Evolutionary conservation across 2,797 vertebrate genomes (phyloP).

Genomic region (Hylomyscus alleni): DNA sequence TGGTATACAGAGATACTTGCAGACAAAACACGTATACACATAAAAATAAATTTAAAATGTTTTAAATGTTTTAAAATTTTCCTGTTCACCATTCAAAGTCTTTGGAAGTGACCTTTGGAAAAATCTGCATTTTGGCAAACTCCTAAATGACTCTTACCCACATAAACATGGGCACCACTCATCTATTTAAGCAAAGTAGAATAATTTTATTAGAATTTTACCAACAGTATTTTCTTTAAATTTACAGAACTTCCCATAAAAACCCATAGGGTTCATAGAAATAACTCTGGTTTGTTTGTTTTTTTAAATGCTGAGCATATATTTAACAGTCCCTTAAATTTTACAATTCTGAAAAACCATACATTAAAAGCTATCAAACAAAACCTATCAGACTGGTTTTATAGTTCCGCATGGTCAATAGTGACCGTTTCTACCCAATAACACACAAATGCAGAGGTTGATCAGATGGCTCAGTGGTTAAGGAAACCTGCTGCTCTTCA

Average conservation of each 20-base stretch:
- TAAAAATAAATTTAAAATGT: neutral
- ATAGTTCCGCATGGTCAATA: neutral
- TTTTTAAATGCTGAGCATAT: constrained; percentile 16
- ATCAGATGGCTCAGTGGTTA: neutral
- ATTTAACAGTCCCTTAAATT: constrained; percentile 43
- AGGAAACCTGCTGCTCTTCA: too few relatives aligned
- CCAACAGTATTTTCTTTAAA: constrained; percentile 30
- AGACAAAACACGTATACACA: neutral
- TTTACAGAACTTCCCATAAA: constrained; percentile 55
- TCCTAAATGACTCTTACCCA: constrained; percentile 8
- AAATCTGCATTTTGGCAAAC: constrained; percentile 49
- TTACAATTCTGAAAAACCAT: constrained; percentile 67
- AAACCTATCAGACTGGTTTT: constrained; percentile 48
- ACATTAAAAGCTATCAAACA: constrained; percentile 43
- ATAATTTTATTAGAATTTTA: constrained; percentile 32
- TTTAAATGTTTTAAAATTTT: constrained; percentile 39
- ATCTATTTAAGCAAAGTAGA: constrained; percentile 27
- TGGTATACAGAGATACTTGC: neutral
- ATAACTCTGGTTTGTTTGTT: constrained; percentile 37
- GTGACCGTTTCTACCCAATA: constrained; percentile 32
- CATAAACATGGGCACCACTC: constrained; percentile 7
- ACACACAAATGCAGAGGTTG: neutral
- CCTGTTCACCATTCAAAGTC: neutral
- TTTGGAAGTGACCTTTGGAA: constrained; percentile 30
- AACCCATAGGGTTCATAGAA: neutral